Base-by-base conservation (phyloP, 1,140 invertebrate species). In the Leptopilina boulardi region DNA sequence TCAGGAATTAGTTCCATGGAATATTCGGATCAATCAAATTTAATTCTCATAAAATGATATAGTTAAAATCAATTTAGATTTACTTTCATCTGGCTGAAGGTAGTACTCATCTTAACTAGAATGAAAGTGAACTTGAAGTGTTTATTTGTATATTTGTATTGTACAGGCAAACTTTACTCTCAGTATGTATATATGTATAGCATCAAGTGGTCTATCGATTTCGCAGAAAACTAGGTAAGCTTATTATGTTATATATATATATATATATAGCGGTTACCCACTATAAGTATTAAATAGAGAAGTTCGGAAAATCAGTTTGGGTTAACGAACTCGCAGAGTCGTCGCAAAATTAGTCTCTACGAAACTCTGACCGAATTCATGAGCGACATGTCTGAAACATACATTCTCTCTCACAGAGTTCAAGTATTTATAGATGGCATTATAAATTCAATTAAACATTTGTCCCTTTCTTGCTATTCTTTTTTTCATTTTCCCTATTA, bases 381-480 rank as follows among this genome's bases (percentile, higher is more conserved):
- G 59, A n/a, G 59, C 59, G 59, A 34, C 59, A 66, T 26, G 56
- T 59, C 56, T 59, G 19, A 59, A 30, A 66, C 59, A 66, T 66
- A 30, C 59, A 34, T 66, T n/a, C n/a, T n/a, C 13, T 30, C 59
- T 66, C 59, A 3, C 5, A 30, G 23, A 66, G 59, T 66, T 66
- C 23, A 66, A 34, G 59, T 66, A 66, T 66, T 66, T 66, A 30
- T 66, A 66, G 59, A 66, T 66, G 59, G 59, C 59, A 66, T 66
- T 66, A n/a, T n/a, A 66, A 66, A 66, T 66, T 4, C 23, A 34
- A 66, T 66, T 15, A 11, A 3, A 59, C 56, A 59, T 59, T 56
- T 56, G 10, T 56, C 56, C 21, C 23, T 59, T 66, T 30, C 59
- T 26, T 23, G 23, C n/a, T n/a, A n/a, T 26, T 66, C 59, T 3